Base-by-base conservation (phyloP, 2,797 vertebrate species). In the Potorous gilbertii region DNA sequence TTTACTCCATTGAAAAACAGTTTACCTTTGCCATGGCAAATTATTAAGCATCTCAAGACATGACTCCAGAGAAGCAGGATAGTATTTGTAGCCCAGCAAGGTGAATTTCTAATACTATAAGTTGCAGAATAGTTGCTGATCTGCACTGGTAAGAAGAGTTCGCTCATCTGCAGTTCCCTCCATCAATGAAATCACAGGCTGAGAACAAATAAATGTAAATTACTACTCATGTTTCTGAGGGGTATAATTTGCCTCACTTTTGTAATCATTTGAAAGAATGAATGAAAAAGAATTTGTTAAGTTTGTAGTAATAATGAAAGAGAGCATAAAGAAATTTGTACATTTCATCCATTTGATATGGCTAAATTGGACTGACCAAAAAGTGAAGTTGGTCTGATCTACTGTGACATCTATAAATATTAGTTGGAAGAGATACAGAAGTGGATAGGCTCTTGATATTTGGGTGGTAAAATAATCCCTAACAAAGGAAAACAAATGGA, bases 11-110 rank as follows among this genome's bases (percentile, higher is more conserved):
- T 59, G 54, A 66, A 96, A 95, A 94, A 12, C 16, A 50, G 92
- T 92, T 92, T 94, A 94, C 55, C 94, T 94, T 28, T 94, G 56
- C 57, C 50, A 89, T 90, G 27, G 5, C 62, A 87, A 46, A 16
- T 28, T 46, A 92, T 31, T 93, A 92, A 94, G 93, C 55, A 87
- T 90, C 46, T 91, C n/a, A 74, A 81, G n/a, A 40, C 2, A 40
- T 81, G 66, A 40, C n/a, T 81, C n/a, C 40, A 81, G 14, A 40
- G 34, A n/a, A 66, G 34, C 34, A 66, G 1, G 34, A n/a, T 6
- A 14, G 5, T 34, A 62, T 16, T 62, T 62, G 59, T 62, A 31
- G 4, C 5, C 9, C 56, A 57, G 28, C 6, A 57, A 31, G n/a
- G 16, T 46, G 18, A 46, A 6, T 81, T 50, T 81, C 74, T 87